Base-by-base conservation (phyloP, 2,888 invertebrate genomes). In the Rhimphoctona megacephalus region DNA sequence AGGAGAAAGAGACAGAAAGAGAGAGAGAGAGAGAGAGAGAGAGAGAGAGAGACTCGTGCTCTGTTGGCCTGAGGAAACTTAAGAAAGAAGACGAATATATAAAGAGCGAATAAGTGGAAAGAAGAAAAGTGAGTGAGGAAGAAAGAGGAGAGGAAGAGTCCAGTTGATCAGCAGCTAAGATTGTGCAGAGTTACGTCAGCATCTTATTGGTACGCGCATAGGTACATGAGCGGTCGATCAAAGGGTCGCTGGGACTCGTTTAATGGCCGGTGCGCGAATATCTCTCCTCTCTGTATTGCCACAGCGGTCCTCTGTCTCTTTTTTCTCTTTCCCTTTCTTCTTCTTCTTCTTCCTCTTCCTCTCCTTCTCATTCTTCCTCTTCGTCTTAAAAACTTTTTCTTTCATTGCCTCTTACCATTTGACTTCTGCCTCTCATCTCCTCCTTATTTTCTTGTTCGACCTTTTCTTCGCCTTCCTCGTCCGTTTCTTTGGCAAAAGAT, bases 101-200 rank as follows among this genome's bases (percentile, higher is more conserved):
- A 46, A 43, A 66, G 82, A 83, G 72, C 57, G 61, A 66, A 81
- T 49, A 70, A 54, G 80, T 83, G 86, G 88, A 70, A 72, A 81
- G 77, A 54, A 73, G 86, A 87, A 85, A 66, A 72, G 72, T 87
- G 74, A 81, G 80, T 67, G 76, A 87, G 67, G 77, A 81, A 74
- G 69, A 78, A 80, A 61, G n/a, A n/a, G 54, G 73, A 73, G 66
- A 73, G 72, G 74, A 79, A 85, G 84, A 87, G 89, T 89, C 90
- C 87, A 88, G 90, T 91, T 88, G 93, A 93, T 93, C 92, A 92
- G 89, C 90, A 90, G 90, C 89, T 87, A 84, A 93, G 93, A 93
- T 93, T 93, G 91, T 90, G 87, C 89, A 88, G 89, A 91, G 92
- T 93, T 93, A 93, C 93, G 93, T 93, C 92, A 93, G 93, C 91